phyloP scores from a whole-genome alignment of 2,797 vertebrate species.

The Helostoma temminkii region DNA sequence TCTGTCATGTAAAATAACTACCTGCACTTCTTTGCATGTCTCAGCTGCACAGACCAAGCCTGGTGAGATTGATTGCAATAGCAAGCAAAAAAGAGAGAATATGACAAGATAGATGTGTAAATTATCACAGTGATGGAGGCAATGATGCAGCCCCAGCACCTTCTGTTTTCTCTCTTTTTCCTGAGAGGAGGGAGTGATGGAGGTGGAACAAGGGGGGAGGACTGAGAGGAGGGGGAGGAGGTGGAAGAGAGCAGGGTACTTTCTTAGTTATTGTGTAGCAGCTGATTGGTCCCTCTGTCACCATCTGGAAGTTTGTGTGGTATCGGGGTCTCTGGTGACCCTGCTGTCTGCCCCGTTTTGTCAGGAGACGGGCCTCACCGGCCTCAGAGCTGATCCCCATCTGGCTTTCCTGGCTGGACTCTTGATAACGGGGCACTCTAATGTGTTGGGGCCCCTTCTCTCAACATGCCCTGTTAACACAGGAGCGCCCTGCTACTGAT shows the following conservation, averaged over 20 bases:
- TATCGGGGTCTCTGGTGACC: constrained; percentile 85
- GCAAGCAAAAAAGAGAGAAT: constrained; percentile 93
- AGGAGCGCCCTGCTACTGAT: constrained; percentile 35
- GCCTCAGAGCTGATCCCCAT: constrained; percentile 79
- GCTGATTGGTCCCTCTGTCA: constrained; percentile 90
- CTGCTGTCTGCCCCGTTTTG: constrained; percentile 89
- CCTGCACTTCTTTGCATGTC: constrained; percentile 79
- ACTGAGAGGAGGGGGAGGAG: constrained; percentile 30
- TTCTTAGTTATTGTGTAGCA: constrained; percentile 89
- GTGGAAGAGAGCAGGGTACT: constrained; percentile 78
- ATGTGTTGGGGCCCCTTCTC: constrained; percentile 37
- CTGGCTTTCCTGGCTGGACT: constrained; percentile 71
- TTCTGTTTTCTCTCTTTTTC: constrained; percentile 92
- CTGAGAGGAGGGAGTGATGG: constrained; percentile 76
- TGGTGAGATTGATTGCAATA: constrained; percentile 97
- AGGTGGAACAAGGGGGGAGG: constrained; percentile 66
- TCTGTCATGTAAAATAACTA: constrained; percentile 72
- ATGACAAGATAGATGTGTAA: constrained; percentile 99
- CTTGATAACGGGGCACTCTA: constrained; percentile 55
- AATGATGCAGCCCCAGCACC: constrained; percentile 99
- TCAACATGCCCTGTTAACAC: constrained; percentile 54
- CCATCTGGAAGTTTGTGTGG: constrained; percentile 87
- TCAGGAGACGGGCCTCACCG: constrained; percentile 84
- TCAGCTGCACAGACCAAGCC: constrained; percentile 87
- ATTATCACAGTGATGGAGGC: constrained; percentile 99